Conservation (phyloP, 1,140 invertebrate species). For the Ceratina calcarata region DNA sequence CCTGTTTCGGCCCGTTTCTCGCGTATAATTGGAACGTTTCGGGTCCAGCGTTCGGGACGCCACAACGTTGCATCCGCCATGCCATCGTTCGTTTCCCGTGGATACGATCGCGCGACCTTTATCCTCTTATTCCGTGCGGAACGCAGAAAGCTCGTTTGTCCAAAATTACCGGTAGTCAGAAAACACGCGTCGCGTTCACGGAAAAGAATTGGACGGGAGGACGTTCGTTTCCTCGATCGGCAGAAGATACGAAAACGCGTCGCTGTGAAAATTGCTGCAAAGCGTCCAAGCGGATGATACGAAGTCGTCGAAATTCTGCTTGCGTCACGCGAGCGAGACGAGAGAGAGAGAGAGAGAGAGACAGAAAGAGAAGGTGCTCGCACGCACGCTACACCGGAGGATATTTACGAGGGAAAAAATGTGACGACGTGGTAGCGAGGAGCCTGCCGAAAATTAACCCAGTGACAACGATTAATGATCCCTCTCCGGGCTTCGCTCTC, state of each 20-base stretch:
- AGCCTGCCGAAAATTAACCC: constrained; percentile 57
- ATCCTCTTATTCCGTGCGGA: neutral
- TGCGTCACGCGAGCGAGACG: neutral
- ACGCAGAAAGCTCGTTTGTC: neutral
- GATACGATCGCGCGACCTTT: constrained; percentile 23
- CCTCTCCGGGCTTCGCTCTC: constrained; percentile 21
- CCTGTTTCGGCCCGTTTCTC: constrained; percentile 75
- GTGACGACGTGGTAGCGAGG: constrained; percentile 56
- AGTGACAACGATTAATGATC: constrained; percentile 65
- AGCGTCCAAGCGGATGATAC: neutral
- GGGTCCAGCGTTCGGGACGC: constrained; percentile 49
- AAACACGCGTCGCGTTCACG: no score
- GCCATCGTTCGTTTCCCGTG: constrained; percentile 31
- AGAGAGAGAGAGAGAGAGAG: no score
- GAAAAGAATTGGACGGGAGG: no score
- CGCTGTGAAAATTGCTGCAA: neutral
- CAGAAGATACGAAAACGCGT: neutral
- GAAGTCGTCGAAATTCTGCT: neutral
- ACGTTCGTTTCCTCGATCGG: neutral
- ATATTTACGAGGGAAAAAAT: constrained; percentile 47
- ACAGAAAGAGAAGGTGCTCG: neutral
- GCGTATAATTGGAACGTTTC: constrained; percentile 76
- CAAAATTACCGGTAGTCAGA: no score
- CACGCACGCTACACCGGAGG: neutral
- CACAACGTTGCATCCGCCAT: constrained; percentile 35